phyloP scores from a whole-genome alignment of 53 echinoderm and acorn worm species.

The Holothuria leucospilota region DNA sequence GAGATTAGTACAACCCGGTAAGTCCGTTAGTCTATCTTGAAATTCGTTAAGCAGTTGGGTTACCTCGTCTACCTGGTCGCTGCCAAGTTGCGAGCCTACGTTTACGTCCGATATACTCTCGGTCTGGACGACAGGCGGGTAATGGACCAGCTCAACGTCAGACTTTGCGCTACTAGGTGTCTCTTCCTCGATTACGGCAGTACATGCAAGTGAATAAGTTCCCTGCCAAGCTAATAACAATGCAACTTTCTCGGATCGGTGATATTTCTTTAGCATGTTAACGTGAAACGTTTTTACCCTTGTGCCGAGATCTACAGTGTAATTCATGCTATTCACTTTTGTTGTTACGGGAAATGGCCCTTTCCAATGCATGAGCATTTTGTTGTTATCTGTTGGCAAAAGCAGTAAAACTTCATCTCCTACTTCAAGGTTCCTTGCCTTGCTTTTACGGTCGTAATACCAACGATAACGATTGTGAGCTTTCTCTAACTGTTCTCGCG shows the following conservation, averaged over 20 bases:
- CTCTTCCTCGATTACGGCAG: background rate
- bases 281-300: no score
- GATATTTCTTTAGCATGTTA: background rate
- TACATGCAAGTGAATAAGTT: background rate
- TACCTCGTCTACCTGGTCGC: background rate
- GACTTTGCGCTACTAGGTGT: background rate
- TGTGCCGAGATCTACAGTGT: no score
- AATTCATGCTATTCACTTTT: no score
- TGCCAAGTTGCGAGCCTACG: background rate
- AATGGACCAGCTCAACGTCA: background rate
- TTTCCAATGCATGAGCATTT: no score
- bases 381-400: no score
- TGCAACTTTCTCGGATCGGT: background rate
- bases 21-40: constrained; percentile 50
- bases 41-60: background rate
- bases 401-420: no score
- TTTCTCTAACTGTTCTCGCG: no score
- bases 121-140: constrained; percentile 3
- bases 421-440: no score
- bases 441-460: no score
- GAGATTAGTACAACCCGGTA: constrained; percentile 48
- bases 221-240: background rate
- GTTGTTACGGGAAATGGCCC: no score
- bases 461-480: no score
- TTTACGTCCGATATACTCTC: constrained; percentile 36